Conservation (phyloP, 2,888 invertebrate species). For the Lysandra coridon region DNA sequence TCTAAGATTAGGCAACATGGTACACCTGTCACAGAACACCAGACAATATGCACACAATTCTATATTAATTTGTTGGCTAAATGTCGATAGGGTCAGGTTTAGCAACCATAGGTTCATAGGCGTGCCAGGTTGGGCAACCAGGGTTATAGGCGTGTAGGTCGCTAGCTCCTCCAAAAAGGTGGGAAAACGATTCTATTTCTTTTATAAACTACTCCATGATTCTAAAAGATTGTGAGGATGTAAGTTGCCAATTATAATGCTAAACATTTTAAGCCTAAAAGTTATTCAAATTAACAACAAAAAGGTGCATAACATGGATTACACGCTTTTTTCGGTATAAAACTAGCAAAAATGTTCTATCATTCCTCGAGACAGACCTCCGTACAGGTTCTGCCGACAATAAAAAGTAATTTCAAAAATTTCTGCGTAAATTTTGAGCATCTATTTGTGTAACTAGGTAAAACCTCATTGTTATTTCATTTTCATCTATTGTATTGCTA, state of each 20-base stretch:
- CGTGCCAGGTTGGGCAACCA: constrained; percentile 16
- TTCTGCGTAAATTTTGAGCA: not conserved
- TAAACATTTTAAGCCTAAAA: too few species aligned
- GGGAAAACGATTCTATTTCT: not conserved
- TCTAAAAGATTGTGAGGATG: too few species aligned
- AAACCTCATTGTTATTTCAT: constrained; percentile 10
- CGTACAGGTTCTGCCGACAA: not conserved
- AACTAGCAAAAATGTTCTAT: too few species aligned
- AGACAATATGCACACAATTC: constrained; percentile 26
- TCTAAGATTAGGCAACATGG: not conserved
- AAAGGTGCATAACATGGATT: too few species aligned
- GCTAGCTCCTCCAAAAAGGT: not conserved
- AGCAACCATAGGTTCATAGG: constrained; percentile 20
- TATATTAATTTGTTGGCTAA: constrained; percentile 22
- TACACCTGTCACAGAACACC: constrained; percentile 18
- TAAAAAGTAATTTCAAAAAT: not conserved
- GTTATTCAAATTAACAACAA: too few species aligned
- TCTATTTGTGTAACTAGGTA: not conserved
- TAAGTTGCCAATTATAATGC: too few species aligned
- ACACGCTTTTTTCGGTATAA: too few species aligned
- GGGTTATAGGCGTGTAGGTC: not conserved
- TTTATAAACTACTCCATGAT: too few species aligned
- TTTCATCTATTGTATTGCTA: constrained; percentile 10
- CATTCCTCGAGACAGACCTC: too few species aligned
- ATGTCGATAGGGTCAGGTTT: constrained; percentile 29